Evolutionary conservation across 2,888 invertebrate species (phyloP), one percentile per base, ranked within the genome.

Genomic region (Empis stercorea): DNA sequence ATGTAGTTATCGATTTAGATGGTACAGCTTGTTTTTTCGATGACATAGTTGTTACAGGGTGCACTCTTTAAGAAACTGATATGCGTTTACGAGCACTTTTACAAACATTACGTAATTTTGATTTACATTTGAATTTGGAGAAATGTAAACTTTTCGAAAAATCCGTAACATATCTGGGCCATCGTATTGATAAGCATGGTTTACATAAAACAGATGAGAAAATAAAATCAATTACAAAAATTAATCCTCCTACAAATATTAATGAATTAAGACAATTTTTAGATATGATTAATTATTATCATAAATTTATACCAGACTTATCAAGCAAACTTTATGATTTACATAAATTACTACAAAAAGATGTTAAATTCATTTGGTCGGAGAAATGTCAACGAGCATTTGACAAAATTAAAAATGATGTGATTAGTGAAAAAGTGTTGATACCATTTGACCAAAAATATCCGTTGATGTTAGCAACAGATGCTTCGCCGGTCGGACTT

Each of bases 101-200:
- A 10, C 32, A 43, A 10, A 43, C 30, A 27, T 32, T 46, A 37
- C 40, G 36, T 2, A 43, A 40, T 34, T 44, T 36, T 4, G 16
- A 49, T 20, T 4, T 49, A 7, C 40, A 46, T 44, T 36, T 49
- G 30, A 30, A 30, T 10, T 9, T 30, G 9, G 30, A 30, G 10
- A 30, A 30, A 30, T 9, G 30, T 30, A 30, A 30, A 30, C 30
- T 30, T 30, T 30, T 30, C 10, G 9, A 30, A 30, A 10, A 30
- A 30, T 30, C 30, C 30, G 48, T 45, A 5, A 34, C 16, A n/a
- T 48, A 45, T n/a, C 23, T 45, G 13, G 61, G 60, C 4, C 58
- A 61, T 41, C 51, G 50, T 10, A 58, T 64, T 30, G 51, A 54
- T 16, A 53, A 51, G 14, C 34, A 56, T 2, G 61, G 62, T 0